Evolutionary conservation across 2,888 invertebrate species (phyloP), one percentile per base, ranked within the genome.

Genomic region (Drosophila birchii): DNA sequence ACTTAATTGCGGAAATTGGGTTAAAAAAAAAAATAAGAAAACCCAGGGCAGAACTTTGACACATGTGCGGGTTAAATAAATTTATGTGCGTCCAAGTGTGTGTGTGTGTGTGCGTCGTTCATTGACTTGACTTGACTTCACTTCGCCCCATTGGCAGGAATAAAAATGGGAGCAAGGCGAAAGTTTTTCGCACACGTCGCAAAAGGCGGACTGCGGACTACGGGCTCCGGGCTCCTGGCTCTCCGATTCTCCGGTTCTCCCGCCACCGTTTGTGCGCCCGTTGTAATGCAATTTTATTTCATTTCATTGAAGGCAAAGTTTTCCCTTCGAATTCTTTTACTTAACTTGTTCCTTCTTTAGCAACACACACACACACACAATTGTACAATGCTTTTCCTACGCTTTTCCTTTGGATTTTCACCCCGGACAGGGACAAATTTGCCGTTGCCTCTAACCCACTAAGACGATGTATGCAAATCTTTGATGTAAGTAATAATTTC

Each of bases 1-100:
- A 90, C 88, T 88, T 88, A 88, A 90, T 88, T 90, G 85, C 78
- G 78, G 82, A 86, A 90, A 88, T 90, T 88, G 83, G 87, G 83
- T 79, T 86, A 82, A 82, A 81, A 81, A 63, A 82, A 76, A 81
- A 80, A 56, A 51, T 32, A 78, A 32, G 29, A 12, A 44, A 18
- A 29, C 26, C 26, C 29, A 43, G 43, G 55, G 49, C 51, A 63
- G 53, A 88, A 86, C 79, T 88, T 88, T 90, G 87, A 88, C 88
- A 88, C 79, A 86, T 89, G 82, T 80, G 84, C 86, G 88, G 84
- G 81, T 78, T 83, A 86, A 86, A 81, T 80, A 87, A 87, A 85
- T 89, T 80, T 78, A 81, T 84, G 63, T 69, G 68, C 70, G 67
- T 41, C 56, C 69, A 55, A 63, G 63, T 39, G 45, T 20, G 45